phyloP scores from a whole-genome alignment of 1,140 invertebrate species.

The Drosophila kohkoa region DNA sequence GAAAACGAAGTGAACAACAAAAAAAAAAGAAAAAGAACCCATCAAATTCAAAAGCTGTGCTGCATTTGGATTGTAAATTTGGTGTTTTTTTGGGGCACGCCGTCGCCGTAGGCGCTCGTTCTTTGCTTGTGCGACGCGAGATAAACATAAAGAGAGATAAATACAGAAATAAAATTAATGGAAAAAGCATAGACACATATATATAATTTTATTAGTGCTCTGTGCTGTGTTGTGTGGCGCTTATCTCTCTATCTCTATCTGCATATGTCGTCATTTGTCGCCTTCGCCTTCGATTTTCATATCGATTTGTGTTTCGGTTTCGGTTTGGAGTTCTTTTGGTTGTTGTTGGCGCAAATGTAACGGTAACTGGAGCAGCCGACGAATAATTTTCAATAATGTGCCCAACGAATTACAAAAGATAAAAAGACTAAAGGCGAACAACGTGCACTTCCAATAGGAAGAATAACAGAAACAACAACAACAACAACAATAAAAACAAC shows the following conservation, averaged over 20 bases:
- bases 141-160: constrained; percentile 80
- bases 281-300: constrained; percentile 37
- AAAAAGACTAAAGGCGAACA: constrained; percentile 26
- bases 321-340: not conserved
- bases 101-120: constrained; percentile 43
- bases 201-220: constrained; percentile 53
- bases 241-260: constrained; percentile 61
- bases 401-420: constrained; percentile 20
- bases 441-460: constrained; percentile 21
- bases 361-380: constrained; percentile 42
- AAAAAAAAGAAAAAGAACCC: constrained; percentile 23
- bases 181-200: constrained; percentile 67
- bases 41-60: constrained; percentile 61
- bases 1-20: constrained; percentile 39
- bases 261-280: constrained; percentile 61
- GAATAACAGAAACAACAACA: constrained; percentile 5
- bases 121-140: constrained; percentile 36
- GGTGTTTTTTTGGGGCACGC: constrained; percentile 52
- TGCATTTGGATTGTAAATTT: constrained; percentile 80
- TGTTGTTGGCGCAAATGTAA: constrained; percentile 34
- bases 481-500: constrained; percentile 18
- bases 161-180: constrained; percentile 79
- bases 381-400: constrained; percentile 30
- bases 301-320: constrained; percentile 6
- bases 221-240: constrained; percentile 34